Evolutionary conservation across 2,113 vertebrate species (phyloP).

Genomic region (Terrapene triunguis): DNA sequence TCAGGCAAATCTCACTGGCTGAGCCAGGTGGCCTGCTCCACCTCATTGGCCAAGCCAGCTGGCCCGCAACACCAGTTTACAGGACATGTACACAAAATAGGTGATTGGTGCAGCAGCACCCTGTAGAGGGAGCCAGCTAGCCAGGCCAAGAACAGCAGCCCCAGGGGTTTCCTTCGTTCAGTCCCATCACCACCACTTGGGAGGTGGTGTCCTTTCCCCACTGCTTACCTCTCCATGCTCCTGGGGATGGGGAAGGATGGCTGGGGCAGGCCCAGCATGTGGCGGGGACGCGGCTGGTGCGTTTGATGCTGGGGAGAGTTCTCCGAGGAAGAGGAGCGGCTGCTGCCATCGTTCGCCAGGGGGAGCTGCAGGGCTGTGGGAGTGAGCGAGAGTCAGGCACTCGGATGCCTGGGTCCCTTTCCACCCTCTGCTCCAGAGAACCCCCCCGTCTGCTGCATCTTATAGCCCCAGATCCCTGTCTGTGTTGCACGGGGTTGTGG

Average conservation of each 20-base stretch:
- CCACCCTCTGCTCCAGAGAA: neutral
- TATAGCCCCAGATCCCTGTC: neutral
- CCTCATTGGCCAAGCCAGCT: neutral
- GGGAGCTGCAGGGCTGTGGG: conserved; percentile 89
- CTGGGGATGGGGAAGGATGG: conserved; percentile 84
- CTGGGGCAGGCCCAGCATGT: conserved; percentile 89
- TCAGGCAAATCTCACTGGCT: neutral
- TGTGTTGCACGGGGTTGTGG: neutral
- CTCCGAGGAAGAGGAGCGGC: conserved; percentile 89
- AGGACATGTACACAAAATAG: neutral
- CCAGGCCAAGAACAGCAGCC: neutral
- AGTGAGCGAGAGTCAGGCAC: neutral
- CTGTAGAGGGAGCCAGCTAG: neutral
- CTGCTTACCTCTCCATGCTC: conserved; percentile 90
- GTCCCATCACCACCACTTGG: no score
- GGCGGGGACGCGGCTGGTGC: conserved; percentile 85
- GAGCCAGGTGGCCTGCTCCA: neutral
- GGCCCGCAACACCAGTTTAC: neutral
- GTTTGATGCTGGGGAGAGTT: conserved; percentile 90
- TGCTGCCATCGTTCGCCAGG: conserved; percentile 90
- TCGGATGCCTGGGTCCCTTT: neutral
- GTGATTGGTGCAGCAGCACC: neutral
- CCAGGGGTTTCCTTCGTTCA: neutral
- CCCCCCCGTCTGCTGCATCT: neutral
- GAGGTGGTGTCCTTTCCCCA: neutral